Base-by-base conservation (phyloP, 2,113 vertebrate genomes). In the Brachyhypopomus occidentalis region DNA sequence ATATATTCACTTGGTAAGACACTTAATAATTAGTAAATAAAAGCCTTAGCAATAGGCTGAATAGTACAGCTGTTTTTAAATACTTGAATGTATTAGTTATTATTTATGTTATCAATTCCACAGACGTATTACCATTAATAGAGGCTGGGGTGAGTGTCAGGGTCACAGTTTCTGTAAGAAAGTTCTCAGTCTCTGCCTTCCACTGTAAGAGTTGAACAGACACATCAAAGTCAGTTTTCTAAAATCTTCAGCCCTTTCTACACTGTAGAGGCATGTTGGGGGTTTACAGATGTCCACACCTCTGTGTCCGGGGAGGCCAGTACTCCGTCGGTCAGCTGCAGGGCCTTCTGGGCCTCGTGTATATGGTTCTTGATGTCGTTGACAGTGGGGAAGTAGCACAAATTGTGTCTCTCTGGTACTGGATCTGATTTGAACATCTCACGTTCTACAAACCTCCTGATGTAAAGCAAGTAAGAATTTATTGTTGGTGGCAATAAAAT, bases 311-410 rank as follows among this genome's bases (percentile, higher is more conserved):
- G 90, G 62, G 87, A 88, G 82, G 91, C 89, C 3, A 23, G 2
- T 30, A 91, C 87, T 67, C 17, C 60, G 1, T 27, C 38, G 9
- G 79, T 71, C 60, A 45, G 80, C 55, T 86, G 78, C 81, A 94
- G 83, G 14, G 92, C 89, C 83, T 94, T 94, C 87, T 95, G 94
- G 84, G 94, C 94, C 83, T 95, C 94, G 59, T 96, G 95, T 84
- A 96, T 95, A 85, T 96, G 95, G 88, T 96, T 96, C 90, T 93
- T 96, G 89, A 95, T 94, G 89, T 96, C 95, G 85, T 95, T 96
- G 87, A 96, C 94, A 80, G 95, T 96, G 60, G 95, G 95, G 84
- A 96, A 96, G 90, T 92, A 96, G 59, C 94, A 95, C 81, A 96
- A 90, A 73, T 96, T 96, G 85, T 96, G 95, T 87, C 94, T 94